phyloP scores from a whole-genome alignment of 2,888 invertebrate genomes.

The Portevinia maculata region DNA sequence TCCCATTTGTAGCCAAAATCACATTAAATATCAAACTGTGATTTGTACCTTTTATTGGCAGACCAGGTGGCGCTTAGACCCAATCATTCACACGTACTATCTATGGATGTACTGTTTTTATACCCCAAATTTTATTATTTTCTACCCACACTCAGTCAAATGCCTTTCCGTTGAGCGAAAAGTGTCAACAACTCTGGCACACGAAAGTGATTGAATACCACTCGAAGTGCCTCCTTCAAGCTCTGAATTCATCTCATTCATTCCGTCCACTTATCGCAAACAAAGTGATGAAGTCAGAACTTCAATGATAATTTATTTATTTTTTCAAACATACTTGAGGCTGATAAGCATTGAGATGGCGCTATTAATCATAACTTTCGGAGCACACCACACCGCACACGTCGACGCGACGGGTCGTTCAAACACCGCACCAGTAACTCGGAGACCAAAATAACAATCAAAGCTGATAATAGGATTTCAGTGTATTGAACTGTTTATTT shows the following conservation, averaged over 20 bases:
- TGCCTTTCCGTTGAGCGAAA: constrained; percentile 10
- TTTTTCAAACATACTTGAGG: constrained; percentile 33
- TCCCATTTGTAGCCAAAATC: too few species aligned
- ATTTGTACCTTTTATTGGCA: constrained; percentile 34
- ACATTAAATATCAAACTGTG: constrained; percentile 1
- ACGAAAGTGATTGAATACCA: constrained; percentile 64
- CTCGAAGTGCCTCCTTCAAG: constrained; percentile 45
- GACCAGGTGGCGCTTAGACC: constrained; percentile 67
- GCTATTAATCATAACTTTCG: constrained; percentile 67
- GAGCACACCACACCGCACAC: not conserved
- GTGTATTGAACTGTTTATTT: constrained; percentile 53
- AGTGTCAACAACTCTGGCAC: constrained; percentile 65
- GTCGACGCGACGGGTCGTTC: not conserved
- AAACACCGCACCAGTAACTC: constrained; percentile 8
- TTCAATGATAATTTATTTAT: constrained; percentile 68
- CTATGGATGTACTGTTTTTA: constrained; percentile 26
- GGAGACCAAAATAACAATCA: constrained; percentile 46
- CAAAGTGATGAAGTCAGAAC: constrained; percentile 57
- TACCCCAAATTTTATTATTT: constrained; percentile 29
- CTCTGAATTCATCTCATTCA: constrained; percentile 45
- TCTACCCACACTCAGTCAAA: constrained; percentile 18
- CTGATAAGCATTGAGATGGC: constrained; percentile 69
- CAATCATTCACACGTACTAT: constrained; percentile 40
- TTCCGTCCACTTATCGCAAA: constrained; percentile 9
- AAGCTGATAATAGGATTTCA: constrained; percentile 56